A percentile compares a stretch with the other conserved stretches of the same genome.
Conservation (phyloP, 2,113 vertebrate species). For the Pogonocichla stellata region DNA sequence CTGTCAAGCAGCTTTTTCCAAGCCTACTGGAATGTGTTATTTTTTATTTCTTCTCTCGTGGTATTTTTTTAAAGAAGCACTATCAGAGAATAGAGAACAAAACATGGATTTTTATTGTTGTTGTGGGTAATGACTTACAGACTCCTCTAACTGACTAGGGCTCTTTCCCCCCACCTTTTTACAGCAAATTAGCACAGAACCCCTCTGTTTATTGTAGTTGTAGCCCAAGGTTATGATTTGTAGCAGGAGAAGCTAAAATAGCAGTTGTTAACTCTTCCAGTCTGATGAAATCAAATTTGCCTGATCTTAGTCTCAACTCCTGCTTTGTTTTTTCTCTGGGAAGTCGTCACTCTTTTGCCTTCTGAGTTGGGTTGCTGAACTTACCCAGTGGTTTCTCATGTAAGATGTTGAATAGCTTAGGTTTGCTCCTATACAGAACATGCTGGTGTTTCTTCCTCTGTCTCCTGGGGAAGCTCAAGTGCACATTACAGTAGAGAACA, state of each 20-base stretch:
- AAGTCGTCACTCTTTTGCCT: background rate
- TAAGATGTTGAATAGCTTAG: background rate
- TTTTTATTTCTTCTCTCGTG: background rate
- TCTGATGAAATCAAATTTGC: background rate
- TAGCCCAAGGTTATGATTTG: background rate
- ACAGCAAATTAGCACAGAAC: background rate
- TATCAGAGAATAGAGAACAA: background rate
- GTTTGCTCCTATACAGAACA: background rate
- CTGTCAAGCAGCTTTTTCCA: slow-evolving; percentile 30
- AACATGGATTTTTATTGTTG: background rate
- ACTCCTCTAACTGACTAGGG: background rate
- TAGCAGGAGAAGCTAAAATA: background rate
- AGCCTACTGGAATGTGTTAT: background rate
- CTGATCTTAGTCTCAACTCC: background rate
- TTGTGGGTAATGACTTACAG: background rate
- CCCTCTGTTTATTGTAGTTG: background rate
- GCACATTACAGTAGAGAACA: background rate
- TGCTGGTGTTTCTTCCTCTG: background rate
- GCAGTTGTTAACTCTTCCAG: background rate
- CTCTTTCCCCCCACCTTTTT: background rate
- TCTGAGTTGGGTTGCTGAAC: background rate
- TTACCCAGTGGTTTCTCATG: background rate
- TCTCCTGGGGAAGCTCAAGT: background rate
- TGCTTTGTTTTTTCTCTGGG: background rate
- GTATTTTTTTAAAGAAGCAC: background rate